phyloP scores from a whole-genome alignment of 2,113 vertebrate species.

The Aptenodytes patagonicus region DNA sequence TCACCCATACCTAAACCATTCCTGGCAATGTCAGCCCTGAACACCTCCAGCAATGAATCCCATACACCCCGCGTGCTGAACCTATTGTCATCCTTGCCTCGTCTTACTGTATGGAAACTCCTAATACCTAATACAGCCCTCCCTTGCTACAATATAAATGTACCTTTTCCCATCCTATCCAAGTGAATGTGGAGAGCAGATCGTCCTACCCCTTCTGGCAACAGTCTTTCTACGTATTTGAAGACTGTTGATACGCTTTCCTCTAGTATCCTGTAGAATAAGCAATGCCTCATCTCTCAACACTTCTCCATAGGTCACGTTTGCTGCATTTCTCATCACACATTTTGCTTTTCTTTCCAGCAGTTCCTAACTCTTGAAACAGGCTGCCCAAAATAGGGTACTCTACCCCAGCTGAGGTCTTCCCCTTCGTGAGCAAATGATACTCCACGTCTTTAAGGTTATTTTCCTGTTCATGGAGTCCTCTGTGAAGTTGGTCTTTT shows the following conservation, averaged over 20 bases:
- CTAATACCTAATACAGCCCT: no score
- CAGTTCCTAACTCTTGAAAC: neutral
- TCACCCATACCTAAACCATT: neutral
- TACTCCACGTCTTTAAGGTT: rapidly evolving
- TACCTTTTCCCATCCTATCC: neutral
- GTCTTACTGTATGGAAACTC: neutral
- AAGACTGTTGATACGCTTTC: neutral
- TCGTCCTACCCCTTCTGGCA: neutral
- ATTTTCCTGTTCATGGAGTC: neutral
- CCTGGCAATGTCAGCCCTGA: neutral
- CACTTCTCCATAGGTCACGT: neutral
- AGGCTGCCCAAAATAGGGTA: neutral
- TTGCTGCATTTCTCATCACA: neutral
- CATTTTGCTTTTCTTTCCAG: neutral
- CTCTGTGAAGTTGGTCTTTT: neutral
- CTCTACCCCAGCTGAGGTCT: neutral
- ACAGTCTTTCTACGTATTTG: no score
- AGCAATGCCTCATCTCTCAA: neutral
- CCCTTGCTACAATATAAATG: no score
- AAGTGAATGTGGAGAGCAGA: neutral
- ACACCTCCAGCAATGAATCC: neutral
- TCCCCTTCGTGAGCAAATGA: no score
- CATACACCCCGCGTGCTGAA: rapidly evolving
- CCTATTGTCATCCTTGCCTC: neutral
- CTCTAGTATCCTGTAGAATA: neutral